Evolutionary conservation across 2,797 vertebrate genomes (phyloP), one percentile per base, ranked within the genome.

Genomic region (Perodicticus potto): DNA sequence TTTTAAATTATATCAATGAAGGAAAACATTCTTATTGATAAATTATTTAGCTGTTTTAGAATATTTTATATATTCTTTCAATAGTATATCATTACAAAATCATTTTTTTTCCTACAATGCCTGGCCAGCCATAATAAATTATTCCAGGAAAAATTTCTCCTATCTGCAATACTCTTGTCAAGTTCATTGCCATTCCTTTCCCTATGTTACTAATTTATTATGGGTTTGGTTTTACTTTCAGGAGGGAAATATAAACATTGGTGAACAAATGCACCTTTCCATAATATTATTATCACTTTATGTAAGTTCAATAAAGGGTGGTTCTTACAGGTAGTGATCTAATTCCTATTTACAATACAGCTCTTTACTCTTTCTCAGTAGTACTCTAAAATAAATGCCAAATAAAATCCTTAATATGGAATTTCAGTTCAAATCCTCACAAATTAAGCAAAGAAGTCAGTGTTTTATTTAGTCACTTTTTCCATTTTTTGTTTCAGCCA

Each of bases 401-500:
- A 98, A 97, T 94, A 97, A 97, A 97, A 72, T 6, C 73, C 67
- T 96, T 96, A 97, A 96, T 96, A 95, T 0, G 20, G 82, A 97
- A 97, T 97, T 98, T 98, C 90, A 96, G 80, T 89, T 97, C 96
- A 96, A 97, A 98, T 93, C 65, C 92, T 97, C 94, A 97, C 96
- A 98, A 98, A 98, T 98, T 97, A 98, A 97, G 87, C 84, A 97
- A 97, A 88, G 76, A 94, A 97, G 81, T 57, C 80, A 96, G 83
- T 94, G 89, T 95, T 96, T 97, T 97, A 97, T 43, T 95, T 97
- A 97, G 76, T 93, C 95, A 96, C 61, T 97, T 98, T 98, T 98
- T 98, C 97, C 97, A 97, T 97, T 97, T 98, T 96, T 96, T 98
- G 83, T 97, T 96, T 98, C 93, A 96, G 93, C 96, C 90, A 81